Conservation (phyloP, 2,797 vertebrate genomes). For the Hipposideros larvatus region DNA sequence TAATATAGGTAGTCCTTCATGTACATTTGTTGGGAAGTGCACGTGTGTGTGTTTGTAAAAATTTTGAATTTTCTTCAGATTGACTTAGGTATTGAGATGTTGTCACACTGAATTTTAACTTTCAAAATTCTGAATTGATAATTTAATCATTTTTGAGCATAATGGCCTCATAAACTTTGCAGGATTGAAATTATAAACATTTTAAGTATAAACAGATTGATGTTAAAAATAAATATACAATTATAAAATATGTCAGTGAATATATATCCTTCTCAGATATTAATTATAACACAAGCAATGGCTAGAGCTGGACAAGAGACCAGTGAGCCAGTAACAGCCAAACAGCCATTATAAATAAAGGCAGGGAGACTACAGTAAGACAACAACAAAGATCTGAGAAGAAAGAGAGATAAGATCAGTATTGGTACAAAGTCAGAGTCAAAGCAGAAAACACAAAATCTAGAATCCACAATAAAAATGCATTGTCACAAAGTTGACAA, state of each 20-base stretch:
- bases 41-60: neutral
- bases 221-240: neutral
- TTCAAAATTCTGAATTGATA: neutral
- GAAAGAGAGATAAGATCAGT: neutral
- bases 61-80: neutral
- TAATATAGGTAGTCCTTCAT: neutral
- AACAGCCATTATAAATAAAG: neutral
- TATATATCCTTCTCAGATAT: neutral
- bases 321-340: neutral
- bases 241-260: neutral
- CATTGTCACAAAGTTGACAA: neutral
- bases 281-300: neutral
- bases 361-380: no score
- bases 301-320: neutral
- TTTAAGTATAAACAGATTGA: neutral
- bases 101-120: neutral
- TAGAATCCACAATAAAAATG: neutral
- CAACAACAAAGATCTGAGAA: neutral
- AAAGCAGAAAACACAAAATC: neutral
- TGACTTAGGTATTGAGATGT: neutral
- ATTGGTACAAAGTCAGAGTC: neutral
- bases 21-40: neutral
- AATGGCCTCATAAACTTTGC: neutral
- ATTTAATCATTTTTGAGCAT: conserved; percentile 8
- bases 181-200: conserved; percentile 15